phyloP scores from a whole-genome alignment of 2,888 invertebrate genomes.

The Pseudolycoriella hygida region DNA sequence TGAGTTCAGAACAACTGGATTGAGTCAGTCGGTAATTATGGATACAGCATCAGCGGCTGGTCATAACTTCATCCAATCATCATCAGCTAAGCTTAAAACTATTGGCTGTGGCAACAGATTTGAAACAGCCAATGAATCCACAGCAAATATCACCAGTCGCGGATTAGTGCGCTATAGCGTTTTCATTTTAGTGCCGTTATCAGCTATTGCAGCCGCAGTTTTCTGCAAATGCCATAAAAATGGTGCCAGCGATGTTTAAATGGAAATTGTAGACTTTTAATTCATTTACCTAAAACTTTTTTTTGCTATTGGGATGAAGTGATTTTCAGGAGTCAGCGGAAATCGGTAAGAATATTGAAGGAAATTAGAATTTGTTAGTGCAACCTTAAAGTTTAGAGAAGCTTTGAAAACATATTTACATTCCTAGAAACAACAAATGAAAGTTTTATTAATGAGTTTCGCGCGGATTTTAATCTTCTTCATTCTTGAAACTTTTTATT shows the following conservation, averaged over 20 bases:
- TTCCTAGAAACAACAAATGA: no score
- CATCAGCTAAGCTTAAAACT: conserved; percentile 4
- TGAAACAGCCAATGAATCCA: conserved; percentile 5
- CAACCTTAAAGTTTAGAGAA: no score
- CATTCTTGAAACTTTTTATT: no score
- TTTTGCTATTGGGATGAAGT: neutral
- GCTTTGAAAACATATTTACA: no score
- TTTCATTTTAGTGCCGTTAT: conserved; percentile 4
- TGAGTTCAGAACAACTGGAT: neutral
- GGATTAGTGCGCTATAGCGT: conserved; percentile 1
- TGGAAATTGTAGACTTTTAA: neutral
- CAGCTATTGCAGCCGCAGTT: conserved; percentile 2
- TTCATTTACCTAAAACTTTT: neutral
- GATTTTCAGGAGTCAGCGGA: no score
- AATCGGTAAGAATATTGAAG: no score
- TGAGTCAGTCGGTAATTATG: neutral
- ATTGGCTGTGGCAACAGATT: no score
- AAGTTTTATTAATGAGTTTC: no score
- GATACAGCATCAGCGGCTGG: conserved; percentile 2
- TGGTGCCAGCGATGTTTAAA: neutral
- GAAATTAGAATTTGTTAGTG: no score
- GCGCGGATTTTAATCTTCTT: no score
- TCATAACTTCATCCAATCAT: conserved; percentile 1
- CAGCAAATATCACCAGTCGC: conserved; percentile 5
- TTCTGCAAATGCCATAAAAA: conserved; percentile 5